Percentiles rank a stretch among this genome's conserved stretches.
Evolutionary conservation across 2,113 vertebrate genomes (phyloP).

Genomic region (Tetrao urogallus): DNA sequence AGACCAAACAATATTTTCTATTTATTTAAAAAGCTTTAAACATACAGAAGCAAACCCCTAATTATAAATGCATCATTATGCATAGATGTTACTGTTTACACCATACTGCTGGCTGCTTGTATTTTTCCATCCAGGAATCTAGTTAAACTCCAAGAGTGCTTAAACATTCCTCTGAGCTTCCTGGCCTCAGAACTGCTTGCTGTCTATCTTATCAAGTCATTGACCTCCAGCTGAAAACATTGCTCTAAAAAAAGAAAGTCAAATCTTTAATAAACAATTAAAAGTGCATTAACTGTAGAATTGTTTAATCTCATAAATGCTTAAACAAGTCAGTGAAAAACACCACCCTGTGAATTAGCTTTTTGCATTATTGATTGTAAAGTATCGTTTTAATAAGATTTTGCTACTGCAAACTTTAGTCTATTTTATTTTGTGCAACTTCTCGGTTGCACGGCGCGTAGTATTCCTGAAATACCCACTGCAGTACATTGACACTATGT

Average conservation of each 20-base stretch:
- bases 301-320: constrained; percentile 73
- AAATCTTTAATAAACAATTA: constrained; percentile 76
- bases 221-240: constrained; percentile 73
- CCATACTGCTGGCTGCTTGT: constrained; percentile 64
- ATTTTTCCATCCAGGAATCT: constrained; percentile 59
- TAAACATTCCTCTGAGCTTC: constrained; percentile 62
- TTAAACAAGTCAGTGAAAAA: constrained; percentile 78
- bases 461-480: constrained; percentile 55
- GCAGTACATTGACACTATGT: constrained; percentile 56
- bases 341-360: constrained; percentile 78
- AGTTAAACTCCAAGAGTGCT: constrained; percentile 51
- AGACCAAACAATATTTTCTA: constrained; percentile 74
- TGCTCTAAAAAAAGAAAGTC: constrained; percentile 69
- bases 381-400: constrained; percentile 71
- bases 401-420: constrained; percentile 71
- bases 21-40: constrained; percentile 73
- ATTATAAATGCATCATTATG: constrained; percentile 58
- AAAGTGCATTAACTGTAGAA: constrained; percentile 77
- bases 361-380: constrained; percentile 76
- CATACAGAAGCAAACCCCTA: constrained; percentile 71
- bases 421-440: constrained; percentile 2
- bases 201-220: constrained; percentile 67
- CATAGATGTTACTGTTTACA: constrained; percentile 63
- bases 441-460: not conserved
- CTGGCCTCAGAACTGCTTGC: constrained; percentile 65